Conservation (phyloP, 2,113 vertebrate genomes). For the Miniopterus natalensis region DNA sequence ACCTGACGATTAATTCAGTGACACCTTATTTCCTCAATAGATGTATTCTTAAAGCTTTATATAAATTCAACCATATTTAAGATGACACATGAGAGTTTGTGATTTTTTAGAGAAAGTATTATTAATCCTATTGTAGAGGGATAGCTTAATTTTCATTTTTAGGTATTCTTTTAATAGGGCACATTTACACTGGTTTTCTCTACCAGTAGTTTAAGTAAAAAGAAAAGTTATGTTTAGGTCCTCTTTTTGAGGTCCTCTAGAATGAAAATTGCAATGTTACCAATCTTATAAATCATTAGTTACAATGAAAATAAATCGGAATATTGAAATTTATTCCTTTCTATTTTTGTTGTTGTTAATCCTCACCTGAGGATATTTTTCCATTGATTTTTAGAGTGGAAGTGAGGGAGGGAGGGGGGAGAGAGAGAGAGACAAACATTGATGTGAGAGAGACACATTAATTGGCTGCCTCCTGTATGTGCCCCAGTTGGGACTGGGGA, state of each 20-base stretch:
- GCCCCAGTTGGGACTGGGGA: too few species aligned
- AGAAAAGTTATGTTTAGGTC: neutral
- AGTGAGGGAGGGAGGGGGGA: too few species aligned
- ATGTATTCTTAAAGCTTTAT: neutral
- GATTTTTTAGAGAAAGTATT: neutral
- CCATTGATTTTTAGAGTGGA: too few species aligned
- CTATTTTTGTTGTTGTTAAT: neutral
- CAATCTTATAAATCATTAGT: neutral
- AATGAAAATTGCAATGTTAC: neutral
- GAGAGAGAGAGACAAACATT: too few species aligned
- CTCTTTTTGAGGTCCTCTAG: neutral
- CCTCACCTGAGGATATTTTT: too few species aligned
- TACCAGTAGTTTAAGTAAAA: constrained; percentile 6
- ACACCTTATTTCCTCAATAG: neutral
- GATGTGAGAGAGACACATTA: too few species aligned
- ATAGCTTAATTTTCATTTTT: constrained; percentile 21
- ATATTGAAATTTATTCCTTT: neutral
- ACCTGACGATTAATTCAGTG: neutral
- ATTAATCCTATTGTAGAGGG: neutral
- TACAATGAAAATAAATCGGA: neutral
- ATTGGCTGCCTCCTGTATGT: too few species aligned
- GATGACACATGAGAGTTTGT: neutral
- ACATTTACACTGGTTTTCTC: neutral
- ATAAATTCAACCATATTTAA: neutral
- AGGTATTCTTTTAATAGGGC: neutral